A percentile compares a stretch with the other conserved stretches of the same genome.
These are phyloP conservation scores for Lerema accius DNA, from an alignment of 1,140 invertebrate species.

Conservation along the genomic window DNA sequence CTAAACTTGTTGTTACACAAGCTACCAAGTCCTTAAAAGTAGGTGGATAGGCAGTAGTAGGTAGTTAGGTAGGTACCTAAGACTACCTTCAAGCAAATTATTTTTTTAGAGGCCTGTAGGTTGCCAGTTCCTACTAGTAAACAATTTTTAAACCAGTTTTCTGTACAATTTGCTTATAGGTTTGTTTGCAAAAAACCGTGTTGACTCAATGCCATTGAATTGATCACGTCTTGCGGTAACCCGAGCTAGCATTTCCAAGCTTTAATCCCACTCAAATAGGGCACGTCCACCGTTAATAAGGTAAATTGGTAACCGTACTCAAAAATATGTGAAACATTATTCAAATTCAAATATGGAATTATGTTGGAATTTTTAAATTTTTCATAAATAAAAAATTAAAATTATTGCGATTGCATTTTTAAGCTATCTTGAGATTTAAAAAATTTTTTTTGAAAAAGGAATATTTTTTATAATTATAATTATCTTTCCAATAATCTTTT, in stretches of 20 bases:
- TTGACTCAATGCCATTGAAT: slow-evolving; percentile 19
- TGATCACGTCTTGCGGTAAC: slow-evolving; percentile 24
- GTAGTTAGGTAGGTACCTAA: no score
- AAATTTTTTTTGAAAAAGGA: no score
- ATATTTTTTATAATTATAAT: no score
- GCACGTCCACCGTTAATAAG: slow-evolving; percentile 23
- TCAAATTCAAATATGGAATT: not conserved
- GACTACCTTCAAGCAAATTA: no score
- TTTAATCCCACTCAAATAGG: slow-evolving; percentile 24
- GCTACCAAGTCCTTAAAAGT: not conserved
- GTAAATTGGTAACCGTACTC: slow-evolving; percentile 9
- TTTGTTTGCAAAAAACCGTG: slow-evolving; percentile 10
- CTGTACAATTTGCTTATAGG: slow-evolving; percentile 10
- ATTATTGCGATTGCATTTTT: no score
- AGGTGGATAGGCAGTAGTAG: no score
- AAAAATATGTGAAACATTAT: slow-evolving; percentile 8
- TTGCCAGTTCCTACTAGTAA: not conserved
- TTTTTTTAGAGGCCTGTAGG: not conserved
- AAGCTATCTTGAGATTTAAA: no score
- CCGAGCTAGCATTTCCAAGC: slow-evolving; percentile 15
- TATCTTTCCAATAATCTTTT: not conserved
- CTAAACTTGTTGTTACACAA: not conserved
- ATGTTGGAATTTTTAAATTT: not conserved
- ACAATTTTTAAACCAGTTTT: slow-evolving; percentile 4
- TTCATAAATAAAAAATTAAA: no score